These are phyloP conservation scores for Alentia gelatinosa DNA, from an alignment of 2,888 invertebrate genomes.

Conservation along the genomic window DNA sequence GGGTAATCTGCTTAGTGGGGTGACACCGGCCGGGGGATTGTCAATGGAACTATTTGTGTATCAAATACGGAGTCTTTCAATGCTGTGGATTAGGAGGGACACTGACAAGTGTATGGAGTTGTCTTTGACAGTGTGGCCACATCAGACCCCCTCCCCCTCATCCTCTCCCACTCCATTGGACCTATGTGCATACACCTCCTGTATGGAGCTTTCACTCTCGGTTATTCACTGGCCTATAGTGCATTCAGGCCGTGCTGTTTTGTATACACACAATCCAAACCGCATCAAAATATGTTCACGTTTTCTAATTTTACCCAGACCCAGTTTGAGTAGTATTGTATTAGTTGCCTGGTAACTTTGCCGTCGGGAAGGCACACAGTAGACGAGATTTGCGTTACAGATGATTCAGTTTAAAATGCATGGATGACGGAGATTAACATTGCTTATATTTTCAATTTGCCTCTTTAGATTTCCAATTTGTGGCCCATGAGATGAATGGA, in stretches of 20 bases:
- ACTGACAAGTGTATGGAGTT: slow-evolving; percentile 23
- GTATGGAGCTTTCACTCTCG: too few relatives aligned
- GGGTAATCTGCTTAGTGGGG: slow-evolving; percentile 25
- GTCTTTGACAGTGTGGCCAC: neutral
- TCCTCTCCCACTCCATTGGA: neutral
- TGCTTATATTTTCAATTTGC: neutral
- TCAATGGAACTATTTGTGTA: slow-evolving; percentile 38
- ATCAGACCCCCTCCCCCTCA: neutral
- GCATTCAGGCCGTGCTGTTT: neutral
- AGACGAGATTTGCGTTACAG: neutral
- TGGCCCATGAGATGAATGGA: neutral
- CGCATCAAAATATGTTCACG: neutral
- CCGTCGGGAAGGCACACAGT: neutral
- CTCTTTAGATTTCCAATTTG: neutral
- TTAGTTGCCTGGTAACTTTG: neutral
- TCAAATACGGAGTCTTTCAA: slow-evolving; percentile 37
- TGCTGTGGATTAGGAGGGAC: neutral
- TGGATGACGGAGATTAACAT: neutral
- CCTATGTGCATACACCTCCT: neutral
- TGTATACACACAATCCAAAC: neutral
- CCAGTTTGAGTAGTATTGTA: too few relatives aligned
- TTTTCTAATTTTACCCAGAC: neutral
- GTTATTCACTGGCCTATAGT: neutral
- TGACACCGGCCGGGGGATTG: neutral
- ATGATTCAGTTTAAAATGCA: neutral